phyloP scores from a whole-genome alignment of 2,113 vertebrate genomes.

The Apistogramma diplotaenia region DNA sequence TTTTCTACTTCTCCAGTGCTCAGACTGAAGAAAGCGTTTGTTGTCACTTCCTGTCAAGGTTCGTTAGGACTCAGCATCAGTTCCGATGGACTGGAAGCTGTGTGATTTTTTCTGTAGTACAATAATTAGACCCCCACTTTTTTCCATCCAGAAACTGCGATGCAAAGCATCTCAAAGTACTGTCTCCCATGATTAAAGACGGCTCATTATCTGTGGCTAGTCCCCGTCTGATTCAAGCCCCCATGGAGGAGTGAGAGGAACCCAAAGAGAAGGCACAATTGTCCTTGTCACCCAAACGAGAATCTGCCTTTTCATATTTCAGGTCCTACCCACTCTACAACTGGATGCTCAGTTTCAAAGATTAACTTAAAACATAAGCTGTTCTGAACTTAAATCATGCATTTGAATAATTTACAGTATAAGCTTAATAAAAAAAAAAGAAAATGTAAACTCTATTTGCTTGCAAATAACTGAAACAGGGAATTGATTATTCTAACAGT shows the following conservation, averaged over 20 bases:
- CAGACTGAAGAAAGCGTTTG: constrained; percentile 86
- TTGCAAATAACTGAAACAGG: background rate
- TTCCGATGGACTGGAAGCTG: constrained; percentile 84
- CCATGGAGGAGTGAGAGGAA: constrained; percentile 58
- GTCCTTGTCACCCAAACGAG: constrained; percentile 38
- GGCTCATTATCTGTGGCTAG: constrained; percentile 95
- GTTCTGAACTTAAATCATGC: background rate
- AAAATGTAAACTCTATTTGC: background rate
- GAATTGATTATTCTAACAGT: background rate
- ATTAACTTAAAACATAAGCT: background rate
- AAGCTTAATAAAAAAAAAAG: background rate
- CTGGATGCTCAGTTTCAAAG: background rate
- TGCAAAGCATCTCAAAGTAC: constrained; percentile 95
- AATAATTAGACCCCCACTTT: constrained; percentile 93
- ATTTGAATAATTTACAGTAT: background rate
- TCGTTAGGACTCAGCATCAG: constrained; percentile 87
- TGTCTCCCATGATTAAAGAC: constrained; percentile 95
- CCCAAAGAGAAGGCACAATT: constrained; percentile 42
- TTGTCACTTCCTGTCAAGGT: constrained; percentile 92
- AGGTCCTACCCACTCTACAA: constrained; percentile 17
- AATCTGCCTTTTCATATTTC: constrained; percentile 38
- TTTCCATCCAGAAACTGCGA: constrained; percentile 84
- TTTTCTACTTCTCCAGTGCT: constrained; percentile 71
- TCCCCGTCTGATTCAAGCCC: constrained; percentile 77
- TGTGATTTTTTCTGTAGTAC: constrained; percentile 88